Evolutionary conservation across 1,140 invertebrate genomes (phyloP), one percentile per base, ranked within the genome.

Genomic region (Eufriesea mexicana): DNA sequence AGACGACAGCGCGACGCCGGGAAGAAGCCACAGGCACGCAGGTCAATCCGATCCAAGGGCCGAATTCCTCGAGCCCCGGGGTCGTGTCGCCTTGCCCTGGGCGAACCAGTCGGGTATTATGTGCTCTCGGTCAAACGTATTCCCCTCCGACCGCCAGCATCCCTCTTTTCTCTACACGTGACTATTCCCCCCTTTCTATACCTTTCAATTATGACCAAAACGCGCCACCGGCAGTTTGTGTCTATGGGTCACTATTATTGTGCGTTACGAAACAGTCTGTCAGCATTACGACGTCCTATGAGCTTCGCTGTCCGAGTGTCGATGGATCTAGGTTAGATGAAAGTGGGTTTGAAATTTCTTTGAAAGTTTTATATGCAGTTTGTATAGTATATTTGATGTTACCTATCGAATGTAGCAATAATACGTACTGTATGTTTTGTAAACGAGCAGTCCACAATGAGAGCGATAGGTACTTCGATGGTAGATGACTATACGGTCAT

Each of bases 21-120:
- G 45, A 42, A 61, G 67, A 79, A 79, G 23, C 77, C 67, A 42
- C 54, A 79, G 68, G 45, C 78, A 62, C 68, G 68, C 78, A 62
- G 78, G 57, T 79, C 68, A 73, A 79, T 72, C 25, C 45, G 77
- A 49, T 59, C 55, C 67, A 28, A 71, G 77, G 28, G n/a, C 45
- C 77, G 42, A 79, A 72, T 79, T 79, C 68, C 57, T 49, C 25
- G 35, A 61, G 42, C 7, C 23, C 16, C n/a, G 54, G 6, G 23
- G 77, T 77, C 77, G 35, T 59, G 54, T n/a, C 64, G 64, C 35
- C 42, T 51, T 47, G 42, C 77, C 51, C 54, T 70, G n/a, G n/a
- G 42, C 23, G 47, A 42, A 71, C 70, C 42, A 49, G 7, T 20
- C 42, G 57, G 45, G 20, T 28, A 35, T 79, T 49, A 61, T 18